These are phyloP conservation scores for Channa striata DNA, from an alignment of 2,797 vertebrate species.

Conservation along the genomic window DNA sequence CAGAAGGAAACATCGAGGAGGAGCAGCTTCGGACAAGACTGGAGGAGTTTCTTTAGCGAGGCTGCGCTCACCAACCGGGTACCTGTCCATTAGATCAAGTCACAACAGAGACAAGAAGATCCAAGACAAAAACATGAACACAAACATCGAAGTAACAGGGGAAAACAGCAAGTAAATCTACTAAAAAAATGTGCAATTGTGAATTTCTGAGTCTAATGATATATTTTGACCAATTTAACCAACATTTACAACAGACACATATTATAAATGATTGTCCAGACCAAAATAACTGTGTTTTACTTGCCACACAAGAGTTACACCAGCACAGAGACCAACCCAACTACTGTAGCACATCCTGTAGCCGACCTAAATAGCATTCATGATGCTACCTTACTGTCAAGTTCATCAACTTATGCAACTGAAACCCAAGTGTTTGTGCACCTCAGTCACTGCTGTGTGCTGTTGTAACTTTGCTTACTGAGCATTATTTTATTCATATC, in stretches of 20 bases:
- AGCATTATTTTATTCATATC: conserved; percentile 26
- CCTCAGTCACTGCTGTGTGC: conserved; percentile 17
- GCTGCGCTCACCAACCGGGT: conserved; percentile 93
- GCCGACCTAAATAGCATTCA: conserved; percentile 9
- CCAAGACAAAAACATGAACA: background rate
- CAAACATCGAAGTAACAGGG: background rate
- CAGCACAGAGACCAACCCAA: background rate
- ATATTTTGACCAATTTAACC: background rate
- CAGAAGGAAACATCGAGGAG: conserved; percentile 98
- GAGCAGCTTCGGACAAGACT: conserved; percentile 91
- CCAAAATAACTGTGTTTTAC: conserved; percentile 10
- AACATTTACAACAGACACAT: background rate
- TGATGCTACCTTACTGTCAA: conserved; percentile 28
- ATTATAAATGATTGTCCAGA: too few species aligned
- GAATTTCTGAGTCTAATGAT: background rate
- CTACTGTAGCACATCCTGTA: conserved; percentile 7
- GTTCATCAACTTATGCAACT: conserved; percentile 35
- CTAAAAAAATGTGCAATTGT: background rate
- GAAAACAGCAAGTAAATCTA: background rate
- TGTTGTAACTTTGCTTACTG: conserved; percentile 39
- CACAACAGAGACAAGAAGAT: conserved; percentile 6
- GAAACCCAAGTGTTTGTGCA: conserved; percentile 10
- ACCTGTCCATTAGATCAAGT: conserved; percentile 79
- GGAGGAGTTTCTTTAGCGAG: conserved; percentile 93
- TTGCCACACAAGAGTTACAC: conserved; percentile 1